Base-by-base conservation (phyloP, 53 echinoderm and acorn worm genomes). In the Arbacia lixula region DNA sequence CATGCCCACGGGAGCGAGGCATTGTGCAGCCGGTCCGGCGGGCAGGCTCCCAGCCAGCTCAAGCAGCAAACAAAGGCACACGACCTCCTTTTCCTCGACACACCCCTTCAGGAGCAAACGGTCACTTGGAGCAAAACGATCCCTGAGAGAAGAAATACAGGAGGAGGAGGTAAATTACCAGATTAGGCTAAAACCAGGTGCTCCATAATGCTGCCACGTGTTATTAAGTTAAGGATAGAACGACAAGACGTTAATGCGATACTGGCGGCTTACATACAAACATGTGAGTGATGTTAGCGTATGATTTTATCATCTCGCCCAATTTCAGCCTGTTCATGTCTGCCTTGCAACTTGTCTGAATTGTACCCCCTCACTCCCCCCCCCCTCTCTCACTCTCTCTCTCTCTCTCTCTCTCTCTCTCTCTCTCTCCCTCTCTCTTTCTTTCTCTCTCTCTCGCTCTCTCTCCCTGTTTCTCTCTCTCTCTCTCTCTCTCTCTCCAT, bases 281-380 rank as follows among this genome's bases (percentile, higher is more conserved):
- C 64, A 30, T 46, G 60, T 58, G 78, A 77, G 78, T 77, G 78
- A 77, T 77, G 78, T 77, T 77, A 63, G 82, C 82, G 82, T 81
- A 63, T 81, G 82, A 81, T 81, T 62, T 29, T 40, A 81, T 81
- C 82, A 81, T 63, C 82, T 56, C 77, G 77, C 77, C 58, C 77
- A 77, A 77, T 77, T 77, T 77, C 58, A 56, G 58, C 54, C 21
- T 43, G 42, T n/a, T n/a, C n/a, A n/a, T n/a, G n/a, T n/a, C n/a
- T n/a, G n/a, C n/a, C n/a, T n/a, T n/a, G n/a, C n/a, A n/a, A n/a
- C n/a, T n/a, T n/a, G n/a, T n/a, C n/a, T n/a, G n/a, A n/a, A n/a
- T n/a, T n/a, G n/a, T n/a, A n/a, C n/a, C n/a, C n/a, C n/a, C n/a
- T n/a, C n/a, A n/a, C n/a, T n/a, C n/a, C n/a, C 69, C 69, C 12